Base-by-base conservation (phyloP, 2,797 vertebrate genomes). In the Aldrovandia affinis region DNA sequence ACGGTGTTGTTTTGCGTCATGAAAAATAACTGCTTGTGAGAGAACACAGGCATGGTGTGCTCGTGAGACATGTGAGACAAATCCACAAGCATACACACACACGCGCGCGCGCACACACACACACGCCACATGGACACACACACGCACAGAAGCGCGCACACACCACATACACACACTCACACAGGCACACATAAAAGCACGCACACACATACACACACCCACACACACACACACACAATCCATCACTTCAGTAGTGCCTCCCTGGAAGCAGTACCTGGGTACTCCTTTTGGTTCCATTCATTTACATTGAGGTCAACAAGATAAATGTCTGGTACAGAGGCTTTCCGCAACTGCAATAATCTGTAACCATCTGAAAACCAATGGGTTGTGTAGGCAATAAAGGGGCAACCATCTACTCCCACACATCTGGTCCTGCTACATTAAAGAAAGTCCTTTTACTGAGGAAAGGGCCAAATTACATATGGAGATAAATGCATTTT, bases 1-100 rank as follows among this genome's bases (percentile, higher is more conserved):
- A 90, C 89, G 85, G 84, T 86, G 81, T 86, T 1, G 86, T 88
- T 90, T 0, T n/a, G 36, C 8, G 18, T 75, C 70, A 44, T 10
- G 18, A 20, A 47, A n/a, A 75, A 75, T 15, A 7, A 44, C 20
- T 39, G 1, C 6, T 18, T 2, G 0, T 75, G 70, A 75, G n/a
- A 75, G 70, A 44, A 44, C 70, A 44, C 36, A 39, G 22, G 8
- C 39, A 2, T 8, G 15, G 0, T 0, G 5, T 33, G 0, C 15
- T 39, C 36, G 30, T 5, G 70, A 75, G 70, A 25, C 12, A 2
- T 50, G 47, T 50, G 47, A 3, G 47, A 20, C 4, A 36, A 30
- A 7, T 30, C 1, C 3, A 33, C 36, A 73, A 20, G 30, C 28
- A 33, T 9, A 36, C 28, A 25, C 30, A 68, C 65, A 33, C 28